phyloP scores from a whole-genome alignment of 92 coral and sea anemone species.

The Diadumene lineata region DNA sequence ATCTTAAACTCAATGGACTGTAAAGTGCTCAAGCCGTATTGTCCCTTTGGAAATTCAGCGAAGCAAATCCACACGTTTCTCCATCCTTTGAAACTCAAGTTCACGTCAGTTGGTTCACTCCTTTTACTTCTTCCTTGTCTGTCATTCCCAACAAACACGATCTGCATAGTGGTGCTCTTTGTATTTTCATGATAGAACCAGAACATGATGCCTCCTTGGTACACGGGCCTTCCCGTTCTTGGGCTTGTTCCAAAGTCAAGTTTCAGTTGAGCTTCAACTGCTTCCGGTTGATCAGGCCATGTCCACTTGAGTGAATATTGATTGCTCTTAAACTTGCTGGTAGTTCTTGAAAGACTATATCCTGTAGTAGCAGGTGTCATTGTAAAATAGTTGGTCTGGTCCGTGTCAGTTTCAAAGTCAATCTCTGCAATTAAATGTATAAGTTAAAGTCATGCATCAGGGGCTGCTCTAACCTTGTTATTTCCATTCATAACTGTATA shows the following conservation, averaged over 20 bases:
- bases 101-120: constrained; percentile 8
- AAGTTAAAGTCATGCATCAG: too few species aligned
- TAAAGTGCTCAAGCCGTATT: neutral
- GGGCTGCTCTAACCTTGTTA: neutral
- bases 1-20: neutral
- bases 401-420: neutral
- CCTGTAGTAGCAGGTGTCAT: neutral
- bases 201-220: constrained; percentile 16
- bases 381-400: neutral
- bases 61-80: constrained; percentile 19
- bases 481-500: too few species aligned
- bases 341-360: neutral
- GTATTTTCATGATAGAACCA: constrained; percentile 11
- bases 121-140: neutral
- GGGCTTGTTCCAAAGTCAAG: neutral
- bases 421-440: neutral
- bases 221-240: neutral
- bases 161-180: neutral
- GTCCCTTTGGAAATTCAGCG: constrained; percentile 4
- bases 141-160: constrained; percentile 11
- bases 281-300: constrained; percentile 1
- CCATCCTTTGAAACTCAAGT: constrained; percentile 24
- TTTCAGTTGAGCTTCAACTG: neutral
- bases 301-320: neutral
- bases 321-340: neutral